These are phyloP conservation scores for Papilio elwesi DNA, from an alignment of 2,888 invertebrate genomes.

Conservation along the genomic window DNA sequence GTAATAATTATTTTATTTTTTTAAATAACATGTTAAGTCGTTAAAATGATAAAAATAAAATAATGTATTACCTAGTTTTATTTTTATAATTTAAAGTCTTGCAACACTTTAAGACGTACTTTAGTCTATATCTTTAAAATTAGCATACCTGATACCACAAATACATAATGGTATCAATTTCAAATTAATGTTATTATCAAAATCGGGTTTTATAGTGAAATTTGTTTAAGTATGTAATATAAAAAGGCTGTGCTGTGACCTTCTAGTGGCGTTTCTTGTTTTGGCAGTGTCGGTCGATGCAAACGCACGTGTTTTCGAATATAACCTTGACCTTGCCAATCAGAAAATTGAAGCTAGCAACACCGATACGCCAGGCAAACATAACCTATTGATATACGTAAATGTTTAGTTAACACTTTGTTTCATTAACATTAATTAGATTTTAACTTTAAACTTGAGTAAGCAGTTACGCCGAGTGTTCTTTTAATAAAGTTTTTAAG, in stretches of 20 bases:
- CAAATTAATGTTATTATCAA: neutral
- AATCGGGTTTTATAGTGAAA: neutral
- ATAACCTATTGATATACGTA: constrained; percentile 17
- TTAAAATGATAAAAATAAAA: too few species aligned
- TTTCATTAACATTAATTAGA: too few species aligned
- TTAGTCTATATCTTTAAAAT: neutral
- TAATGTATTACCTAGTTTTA: too few species aligned
- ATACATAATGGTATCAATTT: neutral
- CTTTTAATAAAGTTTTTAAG: too few species aligned
- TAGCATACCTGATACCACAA: neutral
- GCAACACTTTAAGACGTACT: too few species aligned
- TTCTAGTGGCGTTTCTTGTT: constrained; percentile 23
- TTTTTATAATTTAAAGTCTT: too few species aligned
- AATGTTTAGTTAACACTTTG: neutral
- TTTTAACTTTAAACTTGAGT: neutral
- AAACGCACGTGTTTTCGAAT: constrained; percentile 34
- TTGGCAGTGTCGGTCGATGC: constrained; percentile 22
- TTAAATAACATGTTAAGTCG: too few species aligned
- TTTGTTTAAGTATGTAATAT: constrained; percentile 2
- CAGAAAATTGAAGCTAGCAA: constrained; percentile 28
- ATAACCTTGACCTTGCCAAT: constrained; percentile 34
- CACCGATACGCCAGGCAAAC: constrained; percentile 16
- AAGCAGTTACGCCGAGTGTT: too few species aligned
- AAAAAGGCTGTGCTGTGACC: constrained; percentile 13
- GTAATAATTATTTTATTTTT: too few species aligned